Percentiles rank a stretch among this genome's conserved stretches.
Evolutionary conservation across 2,888 invertebrate genomes (phyloP).

Genomic region (Exephanes ischioxanthus): DNA sequence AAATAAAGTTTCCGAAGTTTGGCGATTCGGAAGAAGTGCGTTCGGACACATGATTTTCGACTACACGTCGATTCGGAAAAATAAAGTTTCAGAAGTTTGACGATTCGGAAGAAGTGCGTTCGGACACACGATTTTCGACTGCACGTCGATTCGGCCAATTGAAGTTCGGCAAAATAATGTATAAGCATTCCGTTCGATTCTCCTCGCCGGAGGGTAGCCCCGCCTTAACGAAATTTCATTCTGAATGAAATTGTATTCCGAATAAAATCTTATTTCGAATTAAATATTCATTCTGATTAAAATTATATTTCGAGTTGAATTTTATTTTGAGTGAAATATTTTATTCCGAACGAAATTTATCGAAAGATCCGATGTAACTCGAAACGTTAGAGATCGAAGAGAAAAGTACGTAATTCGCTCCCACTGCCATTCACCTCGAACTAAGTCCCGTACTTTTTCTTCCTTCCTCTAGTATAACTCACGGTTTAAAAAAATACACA

Average conservation of each 20-base stretch:
- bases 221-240: too few relatives aligned
- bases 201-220: too few relatives aligned
- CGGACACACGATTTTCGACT: too few relatives aligned
- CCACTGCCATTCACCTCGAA: not conserved
- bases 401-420: slow-evolving; percentile 3
- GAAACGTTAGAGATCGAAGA: not conserved
- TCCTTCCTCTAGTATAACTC: not conserved
- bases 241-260: slow-evolving; percentile 29
- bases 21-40: too few relatives aligned
- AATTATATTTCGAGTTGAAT: not conserved
- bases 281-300: not conserved
- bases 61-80: too few relatives aligned
- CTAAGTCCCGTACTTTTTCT: not conserved
- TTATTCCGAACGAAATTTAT: slow-evolving; percentile 39
- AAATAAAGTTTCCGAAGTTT: too few relatives aligned
- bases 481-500: not conserved
- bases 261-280: slow-evolving; percentile 32
- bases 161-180: not conserved
- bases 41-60: too few relatives aligned
- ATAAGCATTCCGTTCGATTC: not conserved
- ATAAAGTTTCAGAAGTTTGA: too few relatives aligned
- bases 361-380: not conserved
- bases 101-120: too few relatives aligned
- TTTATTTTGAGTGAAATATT: too few relatives aligned
- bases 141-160: too few relatives aligned